Percentiles rank a stretch among this genome's conserved stretches.
Conservation (phyloP, 2,888 invertebrate genomes). For the Hydraecia micacea region DNA sequence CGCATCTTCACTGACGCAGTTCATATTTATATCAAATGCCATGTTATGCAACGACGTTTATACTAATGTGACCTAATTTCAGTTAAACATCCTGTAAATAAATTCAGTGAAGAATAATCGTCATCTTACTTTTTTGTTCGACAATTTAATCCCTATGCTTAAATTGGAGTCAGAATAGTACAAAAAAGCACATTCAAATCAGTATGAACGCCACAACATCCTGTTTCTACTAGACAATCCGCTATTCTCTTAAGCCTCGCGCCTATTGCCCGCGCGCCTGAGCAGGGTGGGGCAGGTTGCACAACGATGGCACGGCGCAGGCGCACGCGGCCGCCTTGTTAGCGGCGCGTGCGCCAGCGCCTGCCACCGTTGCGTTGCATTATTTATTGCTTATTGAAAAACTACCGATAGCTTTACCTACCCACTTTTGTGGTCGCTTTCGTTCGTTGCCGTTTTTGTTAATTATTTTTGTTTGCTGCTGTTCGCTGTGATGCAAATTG, state of each 20-base stretch:
- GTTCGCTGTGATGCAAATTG: slow-evolving; percentile 62
- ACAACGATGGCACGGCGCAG: slow-evolving; percentile 86
- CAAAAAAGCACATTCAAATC: background rate
- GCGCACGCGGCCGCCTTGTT: slow-evolving; percentile 83
- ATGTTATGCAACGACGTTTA: too few relatives aligned
- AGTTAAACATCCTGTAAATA: background rate
- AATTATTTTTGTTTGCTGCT: slow-evolving; percentile 64
- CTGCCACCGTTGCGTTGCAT: slow-evolving; percentile 87
- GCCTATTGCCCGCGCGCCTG: slow-evolving; percentile 75
- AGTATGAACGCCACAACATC: slow-evolving; percentile 16
- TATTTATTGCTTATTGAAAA: slow-evolving; percentile 90
- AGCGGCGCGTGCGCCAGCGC: slow-evolving; percentile 83
- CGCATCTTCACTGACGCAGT: background rate
- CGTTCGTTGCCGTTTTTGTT: slow-evolving; percentile 69
- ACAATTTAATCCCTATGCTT: background rate
- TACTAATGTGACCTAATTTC: background rate
- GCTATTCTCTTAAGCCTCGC: slow-evolving; percentile 66
- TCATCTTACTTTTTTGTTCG: background rate
- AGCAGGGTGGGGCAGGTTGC: slow-evolving; percentile 88
- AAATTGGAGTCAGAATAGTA: background rate
- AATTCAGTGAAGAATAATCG: background rate
- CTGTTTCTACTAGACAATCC: slow-evolving; percentile 30
- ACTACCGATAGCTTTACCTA: slow-evolving; percentile 83
- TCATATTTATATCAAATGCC: background rate
- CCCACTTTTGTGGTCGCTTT: slow-evolving; percentile 78